These are phyloP conservation scores for Osmoderma eremita DNA, from an alignment of 2,888 invertebrate species.

Conservation along the genomic window DNA sequence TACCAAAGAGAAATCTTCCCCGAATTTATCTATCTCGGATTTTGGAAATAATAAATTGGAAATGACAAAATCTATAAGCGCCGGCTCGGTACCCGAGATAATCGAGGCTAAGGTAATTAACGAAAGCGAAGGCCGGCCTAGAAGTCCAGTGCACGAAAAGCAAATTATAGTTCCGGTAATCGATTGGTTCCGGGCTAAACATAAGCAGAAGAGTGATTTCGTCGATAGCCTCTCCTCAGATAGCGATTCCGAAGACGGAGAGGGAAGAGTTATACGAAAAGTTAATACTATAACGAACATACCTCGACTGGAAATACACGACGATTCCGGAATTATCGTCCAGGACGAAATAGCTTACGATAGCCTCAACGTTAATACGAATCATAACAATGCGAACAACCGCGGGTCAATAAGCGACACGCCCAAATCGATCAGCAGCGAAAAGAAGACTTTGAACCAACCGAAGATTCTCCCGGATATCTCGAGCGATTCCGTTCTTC, in stretches of 20 bases:
- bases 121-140: constrained; percentile 65
- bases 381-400: constrained; percentile 41
- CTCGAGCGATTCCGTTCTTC: constrained; percentile 51
- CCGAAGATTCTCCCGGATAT: constrained; percentile 60
- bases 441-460: constrained; percentile 62
- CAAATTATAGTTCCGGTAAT: constrained; percentile 73
- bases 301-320: constrained; percentile 77
- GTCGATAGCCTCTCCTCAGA: constrained; percentile 41
- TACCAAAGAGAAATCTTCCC: constrained; percentile 37
- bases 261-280: constrained; percentile 4
- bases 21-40: constrained; percentile 18
- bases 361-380: constrained; percentile 49
- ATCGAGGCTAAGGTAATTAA: constrained; percentile 50
- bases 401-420: constrained; percentile 48
- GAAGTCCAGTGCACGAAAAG: constrained; percentile 73
- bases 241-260: constrained; percentile 29
- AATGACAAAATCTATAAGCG: constrained; percentile 42
- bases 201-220: constrained; percentile 47
- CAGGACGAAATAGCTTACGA: constrained; percentile 50
- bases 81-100: constrained; percentile 30
- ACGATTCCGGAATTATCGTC: constrained; percentile 50
- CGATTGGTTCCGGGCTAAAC: constrained; percentile 67
- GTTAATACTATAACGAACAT: constrained; percentile 50
- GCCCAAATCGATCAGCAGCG: constrained; percentile 59
- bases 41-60: constrained; percentile 19